A percentile compares a stretch with the other conserved stretches of the same genome.
Conservation (phyloP, 2,888 invertebrate genomes). For the Brachypalpus laphriformis region DNA sequence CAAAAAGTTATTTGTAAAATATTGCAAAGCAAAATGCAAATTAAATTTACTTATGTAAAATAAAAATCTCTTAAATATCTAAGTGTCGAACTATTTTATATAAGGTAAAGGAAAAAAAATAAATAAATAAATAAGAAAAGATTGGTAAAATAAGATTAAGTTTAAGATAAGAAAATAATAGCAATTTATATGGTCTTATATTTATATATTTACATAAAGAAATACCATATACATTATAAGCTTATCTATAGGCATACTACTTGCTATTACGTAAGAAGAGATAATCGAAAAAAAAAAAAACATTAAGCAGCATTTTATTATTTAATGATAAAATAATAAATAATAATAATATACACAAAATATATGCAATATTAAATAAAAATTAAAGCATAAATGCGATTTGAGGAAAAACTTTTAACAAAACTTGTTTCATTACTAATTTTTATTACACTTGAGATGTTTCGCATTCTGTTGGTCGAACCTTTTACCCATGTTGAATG, state of each 20-base stretch:
- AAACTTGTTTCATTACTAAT: constrained; percentile 43
- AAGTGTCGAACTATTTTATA: constrained; percentile 69
- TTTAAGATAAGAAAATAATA: constrained; percentile 6
- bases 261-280: constrained; percentile 45
- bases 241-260: constrained; percentile 28
- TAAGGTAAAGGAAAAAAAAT: neutral
- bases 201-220: constrained; percentile 70
- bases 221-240: constrained; percentile 26
- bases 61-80: constrained; percentile 37
- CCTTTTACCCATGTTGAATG: too few relatives aligned
- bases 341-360: constrained; percentile 50
- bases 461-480: too few relatives aligned
- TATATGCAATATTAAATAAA: constrained; percentile 71
- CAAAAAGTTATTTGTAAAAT: neutral
- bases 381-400: constrained; percentile 69
- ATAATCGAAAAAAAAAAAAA: constrained; percentile 42
- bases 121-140: neutral
- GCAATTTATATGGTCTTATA: constrained; percentile 69
- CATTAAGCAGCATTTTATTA: constrained; percentile 59
- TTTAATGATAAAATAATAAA: constrained; percentile 6
- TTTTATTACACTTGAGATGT: neutral
- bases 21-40: neutral
- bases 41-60: neutral
- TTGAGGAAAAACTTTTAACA: constrained; percentile 46
- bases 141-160: constrained; percentile 31